Conservation (phyloP, 2,888 invertebrate species). For the Andrena marginata region DNA sequence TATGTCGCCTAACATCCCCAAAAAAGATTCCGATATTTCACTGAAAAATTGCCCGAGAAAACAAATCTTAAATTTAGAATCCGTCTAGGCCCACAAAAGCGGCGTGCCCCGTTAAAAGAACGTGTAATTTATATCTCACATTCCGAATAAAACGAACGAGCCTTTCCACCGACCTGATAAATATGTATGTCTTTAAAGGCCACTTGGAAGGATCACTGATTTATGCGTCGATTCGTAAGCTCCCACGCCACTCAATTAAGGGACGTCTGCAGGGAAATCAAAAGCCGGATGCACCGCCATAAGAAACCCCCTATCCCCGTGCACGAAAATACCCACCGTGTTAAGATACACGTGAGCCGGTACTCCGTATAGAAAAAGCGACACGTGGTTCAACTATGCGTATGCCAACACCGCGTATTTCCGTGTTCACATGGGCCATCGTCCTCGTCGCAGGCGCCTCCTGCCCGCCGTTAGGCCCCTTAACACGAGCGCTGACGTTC, state of each 20-base stretch:
- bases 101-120: too few relatives aligned
- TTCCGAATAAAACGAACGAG: too few relatives aligned
- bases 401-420: slow-evolving; percentile 44
- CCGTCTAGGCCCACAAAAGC: too few relatives aligned
- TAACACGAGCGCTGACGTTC: slow-evolving; percentile 27
- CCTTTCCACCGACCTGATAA: too few relatives aligned
- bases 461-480: slow-evolving; percentile 26
- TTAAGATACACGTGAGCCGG: slow-evolving; percentile 28
- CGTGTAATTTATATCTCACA: too few relatives aligned
- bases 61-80: too few relatives aligned
- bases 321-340: slow-evolving; percentile 41
- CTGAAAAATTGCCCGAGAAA: too few relatives aligned
- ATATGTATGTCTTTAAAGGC: too few relatives aligned
- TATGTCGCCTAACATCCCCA: too few relatives aligned
- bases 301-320: slow-evolving; percentile 19
- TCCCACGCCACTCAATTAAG: not conserved
- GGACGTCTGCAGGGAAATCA: not conserved
- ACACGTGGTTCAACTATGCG: slow-evolving; percentile 34
- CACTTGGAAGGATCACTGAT: not conserved
- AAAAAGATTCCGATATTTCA: too few relatives aligned
- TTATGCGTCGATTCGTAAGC: not conserved
- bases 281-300: slow-evolving; percentile 9
- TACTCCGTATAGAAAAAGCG: slow-evolving; percentile 13
- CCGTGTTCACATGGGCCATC: slow-evolving; percentile 48
- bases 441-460: slow-evolving; percentile 33